Percentiles rank a stretch among this genome's conserved stretches.
Conservation (phyloP, 2,888 invertebrate species). For the Cephonodes hylas region DNA sequence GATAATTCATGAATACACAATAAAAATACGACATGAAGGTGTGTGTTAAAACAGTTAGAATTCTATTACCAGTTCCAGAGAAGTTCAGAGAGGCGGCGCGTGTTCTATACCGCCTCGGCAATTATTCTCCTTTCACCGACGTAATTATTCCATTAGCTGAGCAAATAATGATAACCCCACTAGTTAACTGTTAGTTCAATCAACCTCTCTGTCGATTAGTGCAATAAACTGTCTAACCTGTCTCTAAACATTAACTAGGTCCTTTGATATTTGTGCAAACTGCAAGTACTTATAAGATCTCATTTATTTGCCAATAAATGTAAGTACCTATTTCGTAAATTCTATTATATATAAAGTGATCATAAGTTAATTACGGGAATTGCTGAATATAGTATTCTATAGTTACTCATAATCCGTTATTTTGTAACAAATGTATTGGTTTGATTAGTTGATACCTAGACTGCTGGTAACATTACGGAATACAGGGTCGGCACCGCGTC, state of each 20-base stretch:
- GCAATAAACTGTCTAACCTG: neutral
- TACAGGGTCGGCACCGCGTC: neutral
- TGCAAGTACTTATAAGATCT: too few species aligned
- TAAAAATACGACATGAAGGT: slow-evolving; percentile 21
- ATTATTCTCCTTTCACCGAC: slow-evolving; percentile 53
- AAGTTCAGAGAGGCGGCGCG: slow-evolving; percentile 17
- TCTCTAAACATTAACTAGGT: neutral
- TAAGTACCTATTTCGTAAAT: too few species aligned
- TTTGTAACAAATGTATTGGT: neutral
- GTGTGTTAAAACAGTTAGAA: slow-evolving; percentile 38
- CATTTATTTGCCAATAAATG: too few species aligned
- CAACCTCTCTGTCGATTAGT: neutral
- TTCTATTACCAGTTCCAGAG: slow-evolving; percentile 36
- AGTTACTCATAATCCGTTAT: too few species aligned
- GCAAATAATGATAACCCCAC: slow-evolving; percentile 69
- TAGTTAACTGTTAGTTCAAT: slow-evolving; percentile 44
- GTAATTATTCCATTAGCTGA: slow-evolving; percentile 74
- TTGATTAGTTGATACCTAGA: neutral
- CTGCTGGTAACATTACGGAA: neutral
- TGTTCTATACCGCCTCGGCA: slow-evolving; percentile 34
- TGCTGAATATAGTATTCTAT: too few species aligned
- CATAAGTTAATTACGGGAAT: too few species aligned
- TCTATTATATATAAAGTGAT: too few species aligned
- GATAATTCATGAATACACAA: slow-evolving; percentile 19
- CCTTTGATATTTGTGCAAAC: neutral